These are phyloP conservation scores for Leuciscus idus DNA, from an alignment of 2,113 vertebrate genomes.

Conservation along the genomic window DNA sequence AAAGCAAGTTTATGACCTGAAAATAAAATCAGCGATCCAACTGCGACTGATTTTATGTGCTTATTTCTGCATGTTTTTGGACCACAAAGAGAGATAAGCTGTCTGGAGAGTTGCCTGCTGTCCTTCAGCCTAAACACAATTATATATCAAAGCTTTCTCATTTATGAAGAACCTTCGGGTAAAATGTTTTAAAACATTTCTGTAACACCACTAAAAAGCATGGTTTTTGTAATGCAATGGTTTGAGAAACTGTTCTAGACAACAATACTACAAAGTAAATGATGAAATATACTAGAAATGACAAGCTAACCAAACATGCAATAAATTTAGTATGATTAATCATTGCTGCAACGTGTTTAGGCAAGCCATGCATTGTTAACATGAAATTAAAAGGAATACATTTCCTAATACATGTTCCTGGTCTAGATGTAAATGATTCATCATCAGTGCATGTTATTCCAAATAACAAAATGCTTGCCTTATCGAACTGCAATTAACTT, in stretches of 20 bases:
- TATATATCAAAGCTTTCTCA: background rate
- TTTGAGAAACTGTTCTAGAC: background rate
- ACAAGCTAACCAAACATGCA: background rate
- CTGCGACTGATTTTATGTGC: background rate
- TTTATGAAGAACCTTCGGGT: background rate
- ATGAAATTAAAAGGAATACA: background rate
- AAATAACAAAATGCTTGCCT: too few species aligned
- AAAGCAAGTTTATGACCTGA: background rate
- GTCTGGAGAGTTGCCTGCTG: background rate
- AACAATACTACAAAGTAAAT: background rate
- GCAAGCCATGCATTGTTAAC: background rate
- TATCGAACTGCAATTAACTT: too few species aligned
- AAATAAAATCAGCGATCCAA: background rate
- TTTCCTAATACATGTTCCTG: background rate
- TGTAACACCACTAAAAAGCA: background rate
- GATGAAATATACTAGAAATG: background rate
- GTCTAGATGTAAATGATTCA: background rate
- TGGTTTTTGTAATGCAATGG: background rate
- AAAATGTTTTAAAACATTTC: background rate
- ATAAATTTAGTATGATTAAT: background rate
- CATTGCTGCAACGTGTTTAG: background rate
- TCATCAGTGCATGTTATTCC: background rate
- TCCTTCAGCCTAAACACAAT: background rate
- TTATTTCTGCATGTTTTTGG: slow-evolving; percentile 7
- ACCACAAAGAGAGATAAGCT: background rate